Evolutionary conservation across 2,113 vertebrate species (phyloP), one percentile per base, ranked within the genome.

Genomic region (Helogale parvula): DNA sequence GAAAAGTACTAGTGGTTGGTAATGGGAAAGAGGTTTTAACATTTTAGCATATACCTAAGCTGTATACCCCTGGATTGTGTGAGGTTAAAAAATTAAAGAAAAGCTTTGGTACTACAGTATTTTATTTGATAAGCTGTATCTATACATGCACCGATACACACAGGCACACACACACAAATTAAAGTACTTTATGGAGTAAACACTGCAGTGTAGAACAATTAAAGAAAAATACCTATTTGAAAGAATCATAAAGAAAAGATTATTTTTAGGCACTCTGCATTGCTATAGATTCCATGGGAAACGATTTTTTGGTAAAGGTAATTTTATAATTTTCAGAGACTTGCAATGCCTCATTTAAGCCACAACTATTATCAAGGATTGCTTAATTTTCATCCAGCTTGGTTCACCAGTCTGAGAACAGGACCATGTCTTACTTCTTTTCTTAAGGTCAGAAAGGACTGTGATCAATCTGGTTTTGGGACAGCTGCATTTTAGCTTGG

Each of bases 371-470:
- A n/a, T 54, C 66, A 82, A 45, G 16, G 25, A 79, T 52, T 54
- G 38, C 12, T 81, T 93, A 29, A 52, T 17, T 82, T 77, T 86
- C 80, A 38, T 87, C 35, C 23, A 12, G n/a, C 16, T 38, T 69
- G 52, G 23, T 16, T 69, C 71, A 52, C 77, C 29, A 38, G 0
- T 77, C 66, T 82, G 38, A 81, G 14, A 85, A 45, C n/a, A 65
- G 5, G 29, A 5, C 4, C 27, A 2, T 23, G 7, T 63, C 71
- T 88, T 74, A 5, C 60, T 63, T 80, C 35, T 76, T 57, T 76
- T 54, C 68, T 72, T 80, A 77, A 96, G 88, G 74, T 92, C 72
- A 82, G 60, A 57, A 81, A 92, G 80, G 31, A 76, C 79, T 23
- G 14, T 33, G 47, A 65, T 54, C 57, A 14, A 31, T 14, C 7